Base-by-base conservation (phyloP, 2,888 invertebrate species). In the Agonopterix alstromeriana region DNA sequence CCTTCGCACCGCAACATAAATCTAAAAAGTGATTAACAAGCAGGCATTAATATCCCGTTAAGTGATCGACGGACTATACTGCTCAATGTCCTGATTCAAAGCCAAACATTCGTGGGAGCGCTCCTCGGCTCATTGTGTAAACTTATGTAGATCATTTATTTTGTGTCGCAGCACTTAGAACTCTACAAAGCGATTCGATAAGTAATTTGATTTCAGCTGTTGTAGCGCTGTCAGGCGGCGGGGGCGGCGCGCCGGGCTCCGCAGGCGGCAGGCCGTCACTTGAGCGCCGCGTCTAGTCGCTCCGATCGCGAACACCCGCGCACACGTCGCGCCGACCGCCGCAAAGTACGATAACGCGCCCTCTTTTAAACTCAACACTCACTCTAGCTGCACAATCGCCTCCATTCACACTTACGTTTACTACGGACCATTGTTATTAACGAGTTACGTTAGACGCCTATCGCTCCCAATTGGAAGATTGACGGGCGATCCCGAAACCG, bases 151-250 rank as follows among this genome's bases (percentile, higher is more conserved):
- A 63, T 52, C 62, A 73, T 77, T 77, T 74, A 69, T 76, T 76
- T 71, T 58, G 67, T 76, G 70, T 72, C 70, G 56, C 57, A 65
- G 51, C 55, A 59, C 67, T 70, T 66, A 70, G 60, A 42, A 12
- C 63, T 54, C 55, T 63, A 72, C 70, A 77, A 72, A 76, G 67
- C 68, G 66, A 67, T 79, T 76, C 70, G 75, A 78, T 84, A 84
- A 79, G 74, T 78, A 75, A 82, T 80, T 75, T 73, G 81, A 77
- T 84, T 81, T 72, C 48, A 61, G 62, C 50, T 65, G 70, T 67
- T 68, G 65, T 65, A 65, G 61, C 61, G 61, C 58, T 67, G 67
- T 65, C 63, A 67, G 51, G 60, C 64, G 65, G 72, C 67, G 64
- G 58, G 54, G 59, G 56, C 60, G 63, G 62, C 59, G 64, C 40